Conservation (phyloP, 1,140 invertebrate genomes). For the Cheumatopsyche charites region DNA sequence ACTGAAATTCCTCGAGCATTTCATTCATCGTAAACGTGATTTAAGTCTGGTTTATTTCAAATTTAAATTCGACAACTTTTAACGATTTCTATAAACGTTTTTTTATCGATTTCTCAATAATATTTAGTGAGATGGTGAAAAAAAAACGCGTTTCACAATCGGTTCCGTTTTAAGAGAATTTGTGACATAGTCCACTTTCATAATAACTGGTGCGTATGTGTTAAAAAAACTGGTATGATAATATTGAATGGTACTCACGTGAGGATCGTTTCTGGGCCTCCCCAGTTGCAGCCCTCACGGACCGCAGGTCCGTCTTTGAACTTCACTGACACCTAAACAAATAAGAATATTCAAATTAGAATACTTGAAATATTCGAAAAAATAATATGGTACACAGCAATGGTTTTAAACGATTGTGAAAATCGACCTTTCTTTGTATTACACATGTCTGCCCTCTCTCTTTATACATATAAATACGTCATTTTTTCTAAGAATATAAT, state of each 20-base stretch:
- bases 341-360: background rate
- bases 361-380: background rate
- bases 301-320: slow-evolving; percentile 13
- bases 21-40: too few species aligned
- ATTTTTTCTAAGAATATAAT: too few species aligned
- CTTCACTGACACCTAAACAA: slow-evolving; percentile 20
- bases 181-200: background rate
- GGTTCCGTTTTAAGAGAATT: background rate
- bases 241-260: background rate
- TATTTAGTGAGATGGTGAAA: background rate
- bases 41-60: too few species aligned
- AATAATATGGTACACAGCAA: background rate
- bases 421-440: background rate
- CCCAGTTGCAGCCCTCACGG: slow-evolving; percentile 13
- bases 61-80: too few species aligned
- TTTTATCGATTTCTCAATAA: background rate
- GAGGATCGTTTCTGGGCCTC: slow-evolving; percentile 14
- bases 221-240: background rate
- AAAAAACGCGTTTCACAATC: background rate
- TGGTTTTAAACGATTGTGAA: background rate
- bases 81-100: too few species aligned
- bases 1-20: too few species aligned
- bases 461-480: too few species aligned
- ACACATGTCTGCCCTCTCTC: too few species aligned
- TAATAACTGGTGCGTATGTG: background rate